Conservation (phyloP, 2,113 vertebrate species). For the Phalacrocorax pelagicus region DNA sequence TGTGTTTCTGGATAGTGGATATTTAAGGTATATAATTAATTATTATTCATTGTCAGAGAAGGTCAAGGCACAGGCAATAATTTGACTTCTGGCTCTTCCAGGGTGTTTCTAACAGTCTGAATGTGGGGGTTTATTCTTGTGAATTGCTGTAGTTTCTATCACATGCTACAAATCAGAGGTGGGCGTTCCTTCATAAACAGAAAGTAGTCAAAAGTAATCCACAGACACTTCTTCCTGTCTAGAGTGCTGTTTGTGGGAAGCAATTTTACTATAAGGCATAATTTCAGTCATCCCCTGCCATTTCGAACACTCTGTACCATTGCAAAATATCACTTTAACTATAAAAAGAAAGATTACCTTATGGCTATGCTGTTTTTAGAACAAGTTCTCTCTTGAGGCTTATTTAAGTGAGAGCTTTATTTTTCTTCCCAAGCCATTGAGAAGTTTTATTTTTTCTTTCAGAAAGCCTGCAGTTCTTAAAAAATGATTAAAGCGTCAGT, state of each 20-base stretch:
- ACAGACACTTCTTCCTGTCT: not conserved
- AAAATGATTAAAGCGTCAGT: not conserved
- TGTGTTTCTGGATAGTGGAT: not conserved
- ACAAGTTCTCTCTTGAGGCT: not conserved
- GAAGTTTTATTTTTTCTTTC: not conserved
- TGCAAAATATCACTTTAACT: not conserved
- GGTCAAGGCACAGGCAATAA: not conserved
- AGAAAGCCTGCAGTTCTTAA: not conserved
- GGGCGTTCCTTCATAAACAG: not conserved
- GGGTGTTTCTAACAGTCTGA: not conserved
- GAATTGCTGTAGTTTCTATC: not conserved
- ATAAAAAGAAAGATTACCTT: slow-evolving; percentile 1
- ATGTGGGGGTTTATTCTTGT: not conserved
- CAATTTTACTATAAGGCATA: not conserved
- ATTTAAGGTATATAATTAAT: not conserved
- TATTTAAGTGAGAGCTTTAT: not conserved
- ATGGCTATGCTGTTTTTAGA: not conserved
- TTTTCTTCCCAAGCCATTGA: not conserved
- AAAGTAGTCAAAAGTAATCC: not conserved
- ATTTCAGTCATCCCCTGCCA: not conserved
- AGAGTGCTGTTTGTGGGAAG: not conserved
- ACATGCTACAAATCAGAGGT: not conserved
- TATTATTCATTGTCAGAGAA: not conserved
- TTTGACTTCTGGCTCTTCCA: not conserved
- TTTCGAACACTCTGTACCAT: not conserved